phyloP scores from a whole-genome alignment of 2,797 vertebrate genomes.

The Melanotaenia boesemani region DNA sequence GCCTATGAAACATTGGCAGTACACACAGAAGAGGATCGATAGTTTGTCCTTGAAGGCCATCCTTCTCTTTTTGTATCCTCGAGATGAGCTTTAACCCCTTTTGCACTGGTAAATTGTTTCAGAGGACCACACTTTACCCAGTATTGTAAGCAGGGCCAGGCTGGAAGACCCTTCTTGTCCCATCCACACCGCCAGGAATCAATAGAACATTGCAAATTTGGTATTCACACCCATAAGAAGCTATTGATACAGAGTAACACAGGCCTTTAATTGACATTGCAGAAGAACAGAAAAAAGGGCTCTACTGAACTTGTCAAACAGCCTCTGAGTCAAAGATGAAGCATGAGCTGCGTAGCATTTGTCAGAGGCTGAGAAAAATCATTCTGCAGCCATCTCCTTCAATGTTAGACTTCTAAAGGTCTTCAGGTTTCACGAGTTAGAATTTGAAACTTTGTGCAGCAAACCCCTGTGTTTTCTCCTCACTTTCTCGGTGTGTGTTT shows the following conservation, averaged over 20 bases:
- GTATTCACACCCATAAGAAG: conserved; percentile 27
- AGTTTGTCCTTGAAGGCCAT: conserved; percentile 78
- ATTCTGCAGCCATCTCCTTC: conserved; percentile 16
- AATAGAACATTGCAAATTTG: conserved; percentile 57
- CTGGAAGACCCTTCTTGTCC: conserved; percentile 32
- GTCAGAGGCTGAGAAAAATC: conserved; percentile 33
- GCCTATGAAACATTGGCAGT: conserved; percentile 57
- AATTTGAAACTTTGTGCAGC: conserved; percentile 13
- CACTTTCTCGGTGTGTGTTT: conserved; percentile 13
- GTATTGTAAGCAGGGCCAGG: conserved; percentile 12
- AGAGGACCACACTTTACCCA: conserved; percentile 18
- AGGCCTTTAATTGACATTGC: conserved; percentile 45
- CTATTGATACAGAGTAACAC: conserved; percentile 53
- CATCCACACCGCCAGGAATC: conserved; percentile 25
- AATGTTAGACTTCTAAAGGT: conserved; percentile 27
- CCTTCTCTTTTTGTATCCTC: conserved; percentile 64
- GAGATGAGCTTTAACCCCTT: conserved; percentile 57
- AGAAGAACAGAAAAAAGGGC: conserved; percentile 1
- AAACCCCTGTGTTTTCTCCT: conserved; percentile 10
- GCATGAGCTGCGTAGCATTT: conserved; percentile 26
- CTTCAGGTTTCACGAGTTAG: conserved; percentile 15
- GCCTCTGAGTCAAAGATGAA: conserved; percentile 51
- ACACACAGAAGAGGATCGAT: conserved; percentile 60
- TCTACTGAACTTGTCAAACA: conserved; percentile 42
- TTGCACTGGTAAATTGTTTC: conserved; percentile 19